These are phyloP conservation scores for Girardia tigrina DNA, from an alignment of 2,888 invertebrate species.

Conservation along the genomic window DNA sequence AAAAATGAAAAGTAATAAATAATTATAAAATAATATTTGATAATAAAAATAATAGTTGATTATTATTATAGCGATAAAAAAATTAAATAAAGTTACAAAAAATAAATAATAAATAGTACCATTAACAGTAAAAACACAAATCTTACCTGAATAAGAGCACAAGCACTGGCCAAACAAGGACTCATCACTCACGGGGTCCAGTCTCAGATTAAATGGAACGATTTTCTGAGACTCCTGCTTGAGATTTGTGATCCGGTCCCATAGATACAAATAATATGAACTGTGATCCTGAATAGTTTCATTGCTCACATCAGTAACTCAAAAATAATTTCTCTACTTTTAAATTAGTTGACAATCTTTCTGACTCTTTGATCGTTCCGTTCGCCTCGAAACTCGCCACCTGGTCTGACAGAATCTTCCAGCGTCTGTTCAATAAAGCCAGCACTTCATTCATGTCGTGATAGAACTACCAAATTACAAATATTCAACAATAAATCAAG, in stretches of 20 bases:
- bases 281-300: background rate
- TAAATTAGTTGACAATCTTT: background rate
- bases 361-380: conserved; percentile 14
- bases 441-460: conserved; percentile 18
- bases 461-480: background rate
- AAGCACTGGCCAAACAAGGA: background rate
- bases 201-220: background rate
- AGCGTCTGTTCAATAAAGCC: conserved; percentile 23
- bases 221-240: background rate
- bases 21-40: background rate
- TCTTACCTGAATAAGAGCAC: background rate
- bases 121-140: too few species aligned
- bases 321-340: background rate
- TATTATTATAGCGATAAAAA: too few species aligned
- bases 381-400: background rate
- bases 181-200: background rate
- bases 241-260: background rate
- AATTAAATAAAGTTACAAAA: too few species aligned
- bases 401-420: background rate
- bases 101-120: too few species aligned
- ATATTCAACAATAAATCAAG: too few species aligned
- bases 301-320: background rate
- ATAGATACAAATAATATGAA: background rate
- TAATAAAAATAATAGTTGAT: too few species aligned
- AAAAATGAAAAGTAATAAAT: background rate